Evolutionary conservation across 1,140 invertebrate genomes (phyloP), one percentile per base, ranked within the genome.

Genomic region (Oryctes rhinoceros): DNA sequence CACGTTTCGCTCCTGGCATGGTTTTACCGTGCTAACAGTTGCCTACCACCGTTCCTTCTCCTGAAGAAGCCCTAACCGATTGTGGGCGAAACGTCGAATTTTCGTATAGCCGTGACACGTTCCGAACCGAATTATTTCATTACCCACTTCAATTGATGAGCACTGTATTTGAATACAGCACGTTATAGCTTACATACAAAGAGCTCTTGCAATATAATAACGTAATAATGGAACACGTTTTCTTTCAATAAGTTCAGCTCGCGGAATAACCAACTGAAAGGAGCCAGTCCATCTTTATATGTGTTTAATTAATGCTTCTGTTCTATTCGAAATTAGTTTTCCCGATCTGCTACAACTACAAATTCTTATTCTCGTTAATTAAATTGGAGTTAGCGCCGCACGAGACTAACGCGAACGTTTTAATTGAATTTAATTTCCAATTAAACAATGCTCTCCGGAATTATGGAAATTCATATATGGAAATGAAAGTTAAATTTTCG

Each of bases 361-460:
- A 67, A 5, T 67, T 67, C 65, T 35, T 67, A 67, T 53, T 53
- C 11, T 53, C 49, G 30, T 67, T 20, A 67, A 67, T 67, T 35
- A 35, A 67, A 18, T 67, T 67, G 7, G 18, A 67, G 65, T 67
- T 67, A 24, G 49, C 65, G 65, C n/a, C 24, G 24, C 24, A 2
- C 65, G 65, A 24, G 65, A 67, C 18, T 35, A 18, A n/a, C n/a
- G 65, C 65, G 24, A 24, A 67, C 24, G 65, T 67, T 67, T 67
- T 35, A 67, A 67, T 67, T 67, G 65, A 67, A 67, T 67, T 67
- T 67, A 67, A 67, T 67, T 24, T 67, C 10, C 18, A 67, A 67
- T 67, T 67, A 67, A 67, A 67, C 30, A 67, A 35, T 35, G 18
- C 20, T 67, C 18, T 10, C 65, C 6, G 65, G 11, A 67, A 67